Evolutionary conservation across 2,888 invertebrate genomes (phyloP), one percentile per base, ranked within the genome.

Genomic region (Agrochola macilenta): DNA sequence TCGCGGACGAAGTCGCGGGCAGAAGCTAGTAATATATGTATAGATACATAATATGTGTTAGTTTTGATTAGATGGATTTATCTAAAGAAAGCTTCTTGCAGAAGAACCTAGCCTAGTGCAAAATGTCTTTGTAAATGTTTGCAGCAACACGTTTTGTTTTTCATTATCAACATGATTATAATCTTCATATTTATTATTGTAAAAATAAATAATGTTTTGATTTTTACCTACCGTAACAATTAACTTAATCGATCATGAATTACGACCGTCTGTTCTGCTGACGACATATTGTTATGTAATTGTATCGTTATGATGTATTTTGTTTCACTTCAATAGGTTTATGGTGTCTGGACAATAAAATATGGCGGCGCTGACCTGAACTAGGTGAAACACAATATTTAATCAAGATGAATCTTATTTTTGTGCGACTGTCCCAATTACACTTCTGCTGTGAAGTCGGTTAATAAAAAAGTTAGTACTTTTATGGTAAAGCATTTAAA

Each of bases 241-340:
- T 70, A 73, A 81, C 9, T 35, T 35, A 81, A 81, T 66, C 66
- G 46, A 26, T 46, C 65, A 58, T 69, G 30, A 72, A 52, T 85
- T 57, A 87, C 75, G 74, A 64, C 54, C 5, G 39, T 39, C 20
- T 61, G n/a, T 76, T 77, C 43, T 82, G 79, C 86, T 87, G 88
- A 87, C 86, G 63, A 79, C 69, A 74, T 72, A 63, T 72, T 57
- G 35, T 82, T 11, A 26, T 39, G 74, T 79, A 73, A 70, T 77
- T 61, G 49, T 61, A 46, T 72, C 71, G 73, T 70, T 76, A 76
- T 79, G 64, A 74, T 75, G 57, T 77, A 12, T 72, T 78, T 71
- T 68, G 68, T 71, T 76, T 64, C 73, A 69, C 63, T 35, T 74
- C 66, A 63, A 54, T 58, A 17, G 30, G 23, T 86, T 86, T 85